Conservation (phyloP, 2,888 invertebrate genomes). For the Entomobrya proxima region DNA sequence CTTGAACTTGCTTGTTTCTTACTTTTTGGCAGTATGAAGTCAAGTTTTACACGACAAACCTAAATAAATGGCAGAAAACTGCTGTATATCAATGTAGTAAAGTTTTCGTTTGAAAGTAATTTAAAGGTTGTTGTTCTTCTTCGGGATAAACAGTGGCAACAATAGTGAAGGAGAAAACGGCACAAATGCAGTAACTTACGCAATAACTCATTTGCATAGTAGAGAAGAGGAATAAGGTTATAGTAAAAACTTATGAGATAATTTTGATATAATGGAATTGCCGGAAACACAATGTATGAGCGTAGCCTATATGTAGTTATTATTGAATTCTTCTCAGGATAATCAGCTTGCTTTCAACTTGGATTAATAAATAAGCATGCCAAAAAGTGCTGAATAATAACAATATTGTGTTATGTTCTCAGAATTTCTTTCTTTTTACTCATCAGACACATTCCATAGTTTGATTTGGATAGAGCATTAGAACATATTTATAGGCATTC, state of each 20-base stretch:
- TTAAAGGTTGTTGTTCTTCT: conserved; percentile 63
- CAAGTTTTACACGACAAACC: conserved; percentile 19
- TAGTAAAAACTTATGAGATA: too few species aligned
- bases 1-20: not conserved
- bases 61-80: conserved; percentile 30
- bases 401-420: not conserved
- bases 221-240: too few species aligned
- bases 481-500: not conserved
- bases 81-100: conserved; percentile 2
- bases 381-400: not conserved
- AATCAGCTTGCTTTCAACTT: conserved; percentile 38
- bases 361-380: conserved; percentile 41
- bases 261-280: too few species aligned
- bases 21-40: conserved; percentile 2
- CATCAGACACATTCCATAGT: conserved; percentile 4
- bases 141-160: not conserved
- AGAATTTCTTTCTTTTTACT: not conserved
- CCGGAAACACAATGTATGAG: too few species aligned
- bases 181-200: not conserved
- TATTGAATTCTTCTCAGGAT: conserved; percentile 14
- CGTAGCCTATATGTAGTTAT: not conserved
- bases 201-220: not conserved
- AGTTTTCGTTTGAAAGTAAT: conserved; percentile 47
- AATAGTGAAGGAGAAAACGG: not conserved
- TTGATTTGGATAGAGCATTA: not conserved